phyloP scores from a whole-genome alignment of 2,888 invertebrate species.

The Amblyjoppa fuscipennis region DNA sequence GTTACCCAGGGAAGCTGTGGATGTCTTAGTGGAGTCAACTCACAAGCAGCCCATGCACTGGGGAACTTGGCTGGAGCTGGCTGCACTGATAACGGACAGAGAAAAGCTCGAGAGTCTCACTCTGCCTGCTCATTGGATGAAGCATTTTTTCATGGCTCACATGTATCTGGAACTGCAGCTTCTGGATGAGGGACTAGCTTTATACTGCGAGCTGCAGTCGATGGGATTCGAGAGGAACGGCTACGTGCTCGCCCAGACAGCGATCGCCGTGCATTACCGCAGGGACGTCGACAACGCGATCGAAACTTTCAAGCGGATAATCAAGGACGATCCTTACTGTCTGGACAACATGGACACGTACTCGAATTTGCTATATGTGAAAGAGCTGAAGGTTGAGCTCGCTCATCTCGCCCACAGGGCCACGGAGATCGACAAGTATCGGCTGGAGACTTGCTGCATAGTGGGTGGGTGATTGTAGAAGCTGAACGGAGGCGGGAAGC shows the following conservation, averaged over 20 bases:
- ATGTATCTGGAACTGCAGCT: slow-evolving; percentile 95
- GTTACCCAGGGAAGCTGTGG: slow-evolving; percentile 91
- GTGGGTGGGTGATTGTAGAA: slow-evolving; percentile 89
- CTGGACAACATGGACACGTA: slow-evolving; percentile 98
- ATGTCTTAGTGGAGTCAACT: slow-evolving; percentile 92
- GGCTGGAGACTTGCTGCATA: slow-evolving; percentile 98
- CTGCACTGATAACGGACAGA: slow-evolving; percentile 93
- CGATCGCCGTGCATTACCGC: slow-evolving; percentile 96
- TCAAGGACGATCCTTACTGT: slow-evolving; percentile 95
- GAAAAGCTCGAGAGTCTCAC: slow-evolving; percentile 90
- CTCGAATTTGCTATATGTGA: slow-evolving; percentile 97
- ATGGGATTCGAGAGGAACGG: slow-evolving; percentile 95
- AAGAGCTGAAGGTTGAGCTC: slow-evolving; percentile 96
- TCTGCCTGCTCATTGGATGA: slow-evolving; percentile 97
- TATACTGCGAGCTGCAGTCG: slow-evolving; percentile 91
- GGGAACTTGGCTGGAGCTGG: slow-evolving; percentile 98
- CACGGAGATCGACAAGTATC: slow-evolving; percentile 97
- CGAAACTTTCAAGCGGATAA: slow-evolving; percentile 92
- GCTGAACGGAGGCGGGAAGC: not conserved
- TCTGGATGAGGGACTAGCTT: slow-evolving; percentile 95
- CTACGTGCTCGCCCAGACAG: slow-evolving; percentile 96
- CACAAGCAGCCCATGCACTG: slow-evolving; percentile 94
- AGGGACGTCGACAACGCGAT: slow-evolving; percentile 97
- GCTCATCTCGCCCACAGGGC: slow-evolving; percentile 97
- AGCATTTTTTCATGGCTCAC: slow-evolving; percentile 95